phyloP scores from a whole-genome alignment of 2,797 vertebrate species.

The Remorina albescens region DNA sequence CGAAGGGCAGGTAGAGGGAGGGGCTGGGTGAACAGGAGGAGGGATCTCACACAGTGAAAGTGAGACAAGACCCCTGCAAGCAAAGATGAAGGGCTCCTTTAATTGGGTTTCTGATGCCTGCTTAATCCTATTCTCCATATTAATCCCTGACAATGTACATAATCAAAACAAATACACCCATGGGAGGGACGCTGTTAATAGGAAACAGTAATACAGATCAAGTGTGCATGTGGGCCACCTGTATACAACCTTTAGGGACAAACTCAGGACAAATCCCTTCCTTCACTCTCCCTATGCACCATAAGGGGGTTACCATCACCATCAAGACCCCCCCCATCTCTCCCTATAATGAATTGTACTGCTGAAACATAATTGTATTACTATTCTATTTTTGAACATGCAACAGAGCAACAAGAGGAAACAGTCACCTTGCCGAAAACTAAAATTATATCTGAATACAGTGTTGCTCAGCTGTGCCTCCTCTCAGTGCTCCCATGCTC shows the following conservation, averaged over 20 bases:
- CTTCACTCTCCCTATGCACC: conserved; percentile 27
- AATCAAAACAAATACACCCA: conserved; percentile 77
- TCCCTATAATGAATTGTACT: conserved; percentile 28
- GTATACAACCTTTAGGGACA: conserved; percentile 55
- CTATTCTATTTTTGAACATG: conserved; percentile 38
- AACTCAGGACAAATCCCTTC: conserved; percentile 58
- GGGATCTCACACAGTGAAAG: conserved; percentile 56
- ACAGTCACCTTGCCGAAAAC: conserved; percentile 52
- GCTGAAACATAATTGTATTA: conserved; percentile 29
- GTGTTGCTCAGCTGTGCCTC: conserved; percentile 8
- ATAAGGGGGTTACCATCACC: conserved; percentile 13
- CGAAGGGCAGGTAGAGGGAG: conserved; percentile 28
- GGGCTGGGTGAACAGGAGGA: conserved; percentile 57
- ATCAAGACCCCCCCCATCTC: conserved; percentile 41
- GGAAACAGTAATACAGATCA: conserved; percentile 59
- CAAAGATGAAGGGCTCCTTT: conserved; percentile 79
- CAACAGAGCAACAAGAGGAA: conserved; percentile 57
- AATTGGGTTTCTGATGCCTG: conserved; percentile 83
- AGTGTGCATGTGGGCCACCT: conserved; percentile 54
- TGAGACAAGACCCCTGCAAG: conserved; percentile 51
- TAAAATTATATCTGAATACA: conserved; percentile 28
- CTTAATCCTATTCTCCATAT: conserved; percentile 83
- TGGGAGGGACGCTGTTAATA: conserved; percentile 49
- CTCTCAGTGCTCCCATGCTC: conserved; percentile 26
- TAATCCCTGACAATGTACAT: conserved; percentile 78